A percentile compares a stretch with the other conserved stretches of the same genome.
These are phyloP conservation scores for Adrianichthys oophorus DNA, from an alignment of 2,797 vertebrate genomes.

Conservation along the genomic window DNA sequence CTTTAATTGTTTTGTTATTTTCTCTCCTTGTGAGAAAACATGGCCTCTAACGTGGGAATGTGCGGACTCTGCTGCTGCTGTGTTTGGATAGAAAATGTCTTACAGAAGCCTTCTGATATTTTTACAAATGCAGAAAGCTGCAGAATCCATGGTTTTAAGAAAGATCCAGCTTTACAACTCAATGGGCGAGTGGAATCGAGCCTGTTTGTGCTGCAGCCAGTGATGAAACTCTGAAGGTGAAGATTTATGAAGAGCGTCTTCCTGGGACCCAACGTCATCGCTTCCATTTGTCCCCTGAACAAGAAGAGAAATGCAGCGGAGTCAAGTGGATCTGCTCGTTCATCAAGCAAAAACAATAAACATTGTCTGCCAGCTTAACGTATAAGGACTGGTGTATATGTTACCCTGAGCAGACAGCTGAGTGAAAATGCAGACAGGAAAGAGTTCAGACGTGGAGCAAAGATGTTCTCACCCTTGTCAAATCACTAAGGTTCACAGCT, in stretches of 20 bases:
- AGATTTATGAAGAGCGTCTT: constrained; percentile 5
- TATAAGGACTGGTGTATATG: neutral
- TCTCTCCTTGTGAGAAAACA: constrained; percentile 49
- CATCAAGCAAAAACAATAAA: constrained; percentile 7
- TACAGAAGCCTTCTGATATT: neutral
- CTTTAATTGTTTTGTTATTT: constrained; percentile 67
- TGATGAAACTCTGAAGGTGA: constrained; percentile 2
- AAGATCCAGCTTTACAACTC: neutral
- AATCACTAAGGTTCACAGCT: no score
- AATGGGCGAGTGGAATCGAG: neutral
- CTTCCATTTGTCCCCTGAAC: neutral
- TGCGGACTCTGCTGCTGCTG: constrained; percentile 8
- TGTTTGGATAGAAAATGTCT: constrained; percentile 40
- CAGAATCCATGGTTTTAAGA: constrained; percentile 1
- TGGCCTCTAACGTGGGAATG: constrained; percentile 56
- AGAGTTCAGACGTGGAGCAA: neutral
- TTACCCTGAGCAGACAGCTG: neutral
- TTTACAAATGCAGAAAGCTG: constrained; percentile 27
- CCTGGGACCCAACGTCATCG: constrained; percentile 2
- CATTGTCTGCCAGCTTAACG: neutral
- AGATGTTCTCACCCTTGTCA: neutral
- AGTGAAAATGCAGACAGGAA: constrained; percentile 1
- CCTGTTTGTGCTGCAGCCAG: neutral
- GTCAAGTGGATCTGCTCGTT: constrained; percentile 4
- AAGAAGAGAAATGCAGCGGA: neutral